Conservation (phyloP, 2,888 invertebrate genomes). For the Scaptomyza parva region DNA sequence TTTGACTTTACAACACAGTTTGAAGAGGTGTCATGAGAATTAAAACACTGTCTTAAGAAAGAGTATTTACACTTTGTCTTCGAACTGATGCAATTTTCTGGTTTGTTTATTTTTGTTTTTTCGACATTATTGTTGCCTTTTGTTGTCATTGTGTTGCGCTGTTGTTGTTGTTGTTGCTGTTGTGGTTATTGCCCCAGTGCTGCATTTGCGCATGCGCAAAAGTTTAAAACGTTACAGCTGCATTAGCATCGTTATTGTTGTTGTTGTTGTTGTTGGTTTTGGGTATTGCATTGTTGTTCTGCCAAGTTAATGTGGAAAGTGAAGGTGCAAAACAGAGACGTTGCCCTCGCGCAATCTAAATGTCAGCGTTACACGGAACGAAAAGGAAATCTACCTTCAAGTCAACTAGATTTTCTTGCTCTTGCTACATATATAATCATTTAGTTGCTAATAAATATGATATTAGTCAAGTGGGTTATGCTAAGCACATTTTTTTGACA, state of each 20-base stretch:
- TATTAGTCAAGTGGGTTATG: background rate
- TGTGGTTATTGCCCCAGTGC: conserved; percentile 30
- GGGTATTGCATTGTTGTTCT: conserved; percentile 59
- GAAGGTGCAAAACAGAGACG: conserved; percentile 51
- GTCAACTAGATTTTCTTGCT: background rate
- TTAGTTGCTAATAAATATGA: conserved; percentile 2
- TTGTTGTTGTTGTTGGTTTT: too few species aligned
- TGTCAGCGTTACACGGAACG: conserved; percentile 37
- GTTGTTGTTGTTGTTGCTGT: conserved; percentile 6
- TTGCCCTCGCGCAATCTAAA: conserved; percentile 43
- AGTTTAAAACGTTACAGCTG: conserved; percentile 46
- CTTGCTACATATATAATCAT: too few species aligned
- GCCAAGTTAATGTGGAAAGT: conserved; percentile 61
- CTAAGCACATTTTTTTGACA: background rate
- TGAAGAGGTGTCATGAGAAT: background rate
- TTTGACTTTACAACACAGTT: background rate
- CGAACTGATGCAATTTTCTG: background rate
- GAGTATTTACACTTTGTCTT: conserved; percentile 22
- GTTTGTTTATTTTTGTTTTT: conserved; percentile 17
- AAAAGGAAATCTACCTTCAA: conserved; percentile 5
- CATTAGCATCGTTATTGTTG: conserved; percentile 7
- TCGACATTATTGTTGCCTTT: conserved; percentile 13
- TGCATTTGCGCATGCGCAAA: conserved; percentile 49
- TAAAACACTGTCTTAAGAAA: background rate
- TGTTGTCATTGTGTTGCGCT: conserved; percentile 31